Conservation (phyloP, 2,113 vertebrate genomes). For the Antechinus flavipes region DNA sequence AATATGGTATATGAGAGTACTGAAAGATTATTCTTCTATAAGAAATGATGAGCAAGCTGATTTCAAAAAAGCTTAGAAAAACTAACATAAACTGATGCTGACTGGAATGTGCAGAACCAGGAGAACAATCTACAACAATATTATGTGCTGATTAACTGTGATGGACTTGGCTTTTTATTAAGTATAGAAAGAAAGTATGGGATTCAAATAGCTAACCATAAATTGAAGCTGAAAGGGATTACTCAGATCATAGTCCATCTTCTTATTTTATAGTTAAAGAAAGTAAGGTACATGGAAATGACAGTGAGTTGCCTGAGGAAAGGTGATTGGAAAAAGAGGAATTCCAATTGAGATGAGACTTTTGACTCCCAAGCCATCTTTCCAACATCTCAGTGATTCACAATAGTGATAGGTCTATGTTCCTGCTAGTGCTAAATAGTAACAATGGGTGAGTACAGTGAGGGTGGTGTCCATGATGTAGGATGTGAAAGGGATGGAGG, state of each 20-base stretch:
- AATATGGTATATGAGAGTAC: no score
- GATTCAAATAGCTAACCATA: neutral
- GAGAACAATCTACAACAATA: no score
- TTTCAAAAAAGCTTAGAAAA: no score
- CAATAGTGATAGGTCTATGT: neutral
- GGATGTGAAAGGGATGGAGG: neutral
- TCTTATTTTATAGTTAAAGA: neutral
- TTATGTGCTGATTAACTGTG: no score
- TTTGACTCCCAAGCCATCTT: neutral
- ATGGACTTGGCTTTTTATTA: neutral
- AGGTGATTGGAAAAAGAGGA: neutral
- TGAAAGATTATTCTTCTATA: no score
- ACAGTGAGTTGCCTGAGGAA: neutral
- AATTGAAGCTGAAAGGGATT: neutral
- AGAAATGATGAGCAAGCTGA: no score
- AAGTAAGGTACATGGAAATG: neutral
- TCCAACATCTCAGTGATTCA: neutral
- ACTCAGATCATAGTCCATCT: neutral
- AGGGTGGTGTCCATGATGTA: neutral
- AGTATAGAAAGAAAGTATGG: neutral
- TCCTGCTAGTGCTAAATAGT: neutral
- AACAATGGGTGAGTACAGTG: neutral
- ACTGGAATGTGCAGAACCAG: no score
- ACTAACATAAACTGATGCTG: no score
- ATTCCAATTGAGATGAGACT: neutral